Evolutionary conservation across 2,888 invertebrate genomes (phyloP).

Genomic region (Zhengitettix transpicula): DNA sequence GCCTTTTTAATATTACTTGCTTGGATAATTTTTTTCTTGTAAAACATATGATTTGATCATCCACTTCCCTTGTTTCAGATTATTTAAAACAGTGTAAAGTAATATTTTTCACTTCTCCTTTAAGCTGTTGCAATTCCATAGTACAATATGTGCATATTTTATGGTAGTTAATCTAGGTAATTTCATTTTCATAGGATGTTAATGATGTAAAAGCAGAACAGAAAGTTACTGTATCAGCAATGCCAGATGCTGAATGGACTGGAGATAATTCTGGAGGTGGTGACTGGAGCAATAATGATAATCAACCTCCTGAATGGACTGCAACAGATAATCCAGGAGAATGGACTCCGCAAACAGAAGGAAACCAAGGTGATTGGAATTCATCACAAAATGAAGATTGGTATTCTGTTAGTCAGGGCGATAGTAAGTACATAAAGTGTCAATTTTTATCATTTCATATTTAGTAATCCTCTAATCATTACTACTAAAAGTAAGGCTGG

Average conservation of each 20-base stretch:
- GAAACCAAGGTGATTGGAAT: constrained; percentile 6
- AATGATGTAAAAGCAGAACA: background rate
- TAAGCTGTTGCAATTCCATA: no score
- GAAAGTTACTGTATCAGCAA: background rate
- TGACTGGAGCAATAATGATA: background rate
- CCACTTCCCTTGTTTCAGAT: no score
- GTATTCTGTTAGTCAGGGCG: background rate
- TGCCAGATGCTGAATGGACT: background rate
- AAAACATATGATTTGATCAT: no score
- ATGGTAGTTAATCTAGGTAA: background rate
- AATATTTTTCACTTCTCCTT: no score
- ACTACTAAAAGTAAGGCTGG: no score
- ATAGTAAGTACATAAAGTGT: background rate
- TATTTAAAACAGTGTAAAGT: no score
- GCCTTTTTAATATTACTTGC: no score
- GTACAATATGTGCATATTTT: no score
- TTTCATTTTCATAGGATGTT: background rate
- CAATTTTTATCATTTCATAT: no score
- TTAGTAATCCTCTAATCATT: no score
- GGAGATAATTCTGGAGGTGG: background rate
- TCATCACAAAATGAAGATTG: background rate
- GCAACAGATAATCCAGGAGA: background rate
- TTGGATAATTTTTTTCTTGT: no score
- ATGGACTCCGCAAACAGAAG: background rate
- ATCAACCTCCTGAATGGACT: background rate